phyloP scores from a whole-genome alignment of 2,113 vertebrate species.

The Calidris pugnax region DNA sequence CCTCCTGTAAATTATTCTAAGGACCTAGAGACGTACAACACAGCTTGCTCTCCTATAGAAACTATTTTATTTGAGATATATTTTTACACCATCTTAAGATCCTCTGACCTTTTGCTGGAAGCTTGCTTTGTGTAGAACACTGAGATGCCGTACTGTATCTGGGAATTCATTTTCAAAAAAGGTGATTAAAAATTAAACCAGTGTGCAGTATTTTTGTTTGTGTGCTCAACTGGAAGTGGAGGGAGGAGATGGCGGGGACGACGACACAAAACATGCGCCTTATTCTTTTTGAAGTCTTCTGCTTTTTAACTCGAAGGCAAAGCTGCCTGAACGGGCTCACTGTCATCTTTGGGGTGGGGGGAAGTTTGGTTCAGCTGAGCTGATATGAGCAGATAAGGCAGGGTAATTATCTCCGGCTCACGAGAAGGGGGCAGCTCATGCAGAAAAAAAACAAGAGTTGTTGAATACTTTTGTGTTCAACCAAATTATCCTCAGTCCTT shows the following conservation, averaged over 20 bases:
- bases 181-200: constrained; percentile 29
- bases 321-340: background rate
- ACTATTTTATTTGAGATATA: constrained; percentile 75
- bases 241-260: background rate
- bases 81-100: constrained; percentile 73
- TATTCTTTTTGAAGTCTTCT: background rate
- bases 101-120: constrained; percentile 66
- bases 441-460: background rate
- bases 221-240: background rate
- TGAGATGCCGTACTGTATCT: constrained; percentile 52
- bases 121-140: constrained; percentile 71
- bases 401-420: background rate
- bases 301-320: background rate
- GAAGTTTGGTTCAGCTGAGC: background rate
- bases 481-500: background rate
- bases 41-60: constrained; percentile 67
- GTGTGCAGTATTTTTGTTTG: background rate
- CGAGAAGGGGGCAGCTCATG: background rate
- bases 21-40: constrained; percentile 37
- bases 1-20: constrained; percentile 1
- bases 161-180: constrained; percentile 58
- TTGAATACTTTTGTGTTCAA: background rate
- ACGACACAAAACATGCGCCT: accelerated
- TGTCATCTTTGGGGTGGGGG: background rate
- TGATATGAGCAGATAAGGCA: background rate